Percentiles rank a stretch among this genome's conserved stretches.
phyloP scores from a whole-genome alignment of 2,797 vertebrate genomes.

The Percopsis omiscomaycus region DNA sequence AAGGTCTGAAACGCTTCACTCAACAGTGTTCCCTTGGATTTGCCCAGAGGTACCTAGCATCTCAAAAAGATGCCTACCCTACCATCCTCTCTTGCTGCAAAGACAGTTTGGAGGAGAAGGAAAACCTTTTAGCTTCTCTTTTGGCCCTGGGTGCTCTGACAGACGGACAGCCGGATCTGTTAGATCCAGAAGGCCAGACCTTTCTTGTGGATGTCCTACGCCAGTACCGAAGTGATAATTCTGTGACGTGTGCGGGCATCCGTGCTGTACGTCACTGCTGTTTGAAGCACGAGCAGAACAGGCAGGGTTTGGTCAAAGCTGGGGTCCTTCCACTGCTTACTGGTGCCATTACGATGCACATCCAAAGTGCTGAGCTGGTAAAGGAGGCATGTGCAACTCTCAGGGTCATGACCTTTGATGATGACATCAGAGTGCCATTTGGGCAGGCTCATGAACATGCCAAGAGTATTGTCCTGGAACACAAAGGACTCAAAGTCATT shows the following conservation, averaged over 20 bases:
- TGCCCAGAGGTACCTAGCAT: conserved; percentile 86
- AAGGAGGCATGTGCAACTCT: conserved; percentile 80
- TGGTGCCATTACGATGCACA: conserved; percentile 67
- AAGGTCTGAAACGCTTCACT: conserved; percentile 73
- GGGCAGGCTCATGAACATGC: conserved; percentile 90
- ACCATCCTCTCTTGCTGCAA: conserved; percentile 83
- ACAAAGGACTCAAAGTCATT: conserved; percentile 85
- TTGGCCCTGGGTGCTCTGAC: conserved; percentile 77
- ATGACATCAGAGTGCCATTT: conserved; percentile 91
- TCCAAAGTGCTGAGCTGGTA: conserved; percentile 70
- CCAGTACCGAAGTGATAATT: conserved; percentile 42
- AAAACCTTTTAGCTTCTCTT: conserved; percentile 69
- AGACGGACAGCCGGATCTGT: conserved; percentile 91
- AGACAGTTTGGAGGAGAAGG: conserved; percentile 54
- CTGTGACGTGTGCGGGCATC: conserved; percentile 66
- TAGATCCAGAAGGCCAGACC: conserved; percentile 80
- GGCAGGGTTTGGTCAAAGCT: conserved; percentile 85
- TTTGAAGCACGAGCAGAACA: conserved; percentile 92
- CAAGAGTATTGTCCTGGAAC: conserved; percentile 89
- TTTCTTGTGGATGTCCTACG: conserved; percentile 77
- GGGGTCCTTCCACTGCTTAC: conserved; percentile 82
- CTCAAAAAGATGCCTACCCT: conserved; percentile 86
- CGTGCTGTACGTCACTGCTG: conserved; percentile 81
- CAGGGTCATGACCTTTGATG: conserved; percentile 90
- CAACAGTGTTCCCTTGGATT: conserved; percentile 84